A percentile compares a stretch with the other conserved stretches of the same genome.
Conservation (phyloP, 2,797 vertebrate genomes). For the Hyperoplus lanceolatus region DNA sequence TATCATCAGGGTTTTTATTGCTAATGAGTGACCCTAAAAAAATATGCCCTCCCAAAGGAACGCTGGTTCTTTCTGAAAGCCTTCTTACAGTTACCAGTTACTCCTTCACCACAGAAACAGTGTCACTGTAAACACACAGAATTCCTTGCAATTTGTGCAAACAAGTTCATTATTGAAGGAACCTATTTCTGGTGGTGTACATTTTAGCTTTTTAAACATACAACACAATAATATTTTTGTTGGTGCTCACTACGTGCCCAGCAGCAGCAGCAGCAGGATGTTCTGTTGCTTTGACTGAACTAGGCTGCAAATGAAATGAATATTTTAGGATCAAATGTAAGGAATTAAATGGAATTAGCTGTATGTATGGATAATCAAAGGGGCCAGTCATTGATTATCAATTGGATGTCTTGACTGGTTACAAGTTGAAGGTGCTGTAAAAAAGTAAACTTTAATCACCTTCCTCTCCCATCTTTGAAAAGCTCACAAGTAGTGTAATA, state of each 20-base stretch:
- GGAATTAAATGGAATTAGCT: background rate
- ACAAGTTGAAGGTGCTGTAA: background rate
- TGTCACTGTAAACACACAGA: conserved; percentile 13
- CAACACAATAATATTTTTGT: conserved; percentile 3
- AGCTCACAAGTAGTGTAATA: background rate
- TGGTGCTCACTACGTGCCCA: background rate
- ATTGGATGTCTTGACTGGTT: background rate
- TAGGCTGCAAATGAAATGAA: background rate
- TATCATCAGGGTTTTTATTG: background rate
- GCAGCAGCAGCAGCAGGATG: background rate
- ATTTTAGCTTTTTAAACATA: conserved; percentile 9
- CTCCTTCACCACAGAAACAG: conserved; percentile 31
- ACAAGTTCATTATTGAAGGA: conserved; percentile 27
- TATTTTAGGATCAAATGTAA: background rate
- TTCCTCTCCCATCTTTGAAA: conserved; percentile 7
- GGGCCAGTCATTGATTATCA: conserved; percentile 1
- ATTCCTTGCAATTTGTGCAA: conserved; percentile 43
- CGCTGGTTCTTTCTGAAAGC: conserved; percentile 26
- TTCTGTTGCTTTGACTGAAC: conserved; percentile 1
- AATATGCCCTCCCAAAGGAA: conserved; percentile 27
- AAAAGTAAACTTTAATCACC: conserved; percentile 10
- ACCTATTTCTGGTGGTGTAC: conserved; percentile 22
- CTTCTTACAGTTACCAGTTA: conserved; percentile 36
- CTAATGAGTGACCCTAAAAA: background rate
- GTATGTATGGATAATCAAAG: background rate